Evolutionary conservation across 2,797 vertebrate species (phyloP).

Genomic region (Lophotriccus pileatus): DNA sequence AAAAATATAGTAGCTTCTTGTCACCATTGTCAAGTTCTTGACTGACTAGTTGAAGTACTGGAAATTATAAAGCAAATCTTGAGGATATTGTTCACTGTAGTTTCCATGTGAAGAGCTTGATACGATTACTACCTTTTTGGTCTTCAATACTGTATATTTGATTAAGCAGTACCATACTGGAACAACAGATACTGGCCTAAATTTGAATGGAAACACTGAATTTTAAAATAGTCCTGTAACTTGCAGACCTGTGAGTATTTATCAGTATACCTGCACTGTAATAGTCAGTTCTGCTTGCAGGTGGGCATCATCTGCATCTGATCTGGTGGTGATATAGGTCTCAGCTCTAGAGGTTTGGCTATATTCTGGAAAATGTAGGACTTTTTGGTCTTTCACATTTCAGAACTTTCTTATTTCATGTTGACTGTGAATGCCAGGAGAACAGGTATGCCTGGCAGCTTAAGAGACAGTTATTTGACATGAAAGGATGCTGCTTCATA

Average conservation of each 20-base stretch:
- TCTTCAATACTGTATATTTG: accelerated
- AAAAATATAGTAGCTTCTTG: neutral
- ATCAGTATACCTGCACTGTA: neutral
- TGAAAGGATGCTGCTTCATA: neutral
- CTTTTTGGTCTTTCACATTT: neutral
- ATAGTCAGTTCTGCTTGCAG: neutral
- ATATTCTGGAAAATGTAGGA: neutral
- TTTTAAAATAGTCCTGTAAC: neutral
- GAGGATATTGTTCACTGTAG: neutral
- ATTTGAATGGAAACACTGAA: neutral
- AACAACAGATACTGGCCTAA: neutral
- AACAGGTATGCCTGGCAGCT: neutral
- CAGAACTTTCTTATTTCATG: neutral
- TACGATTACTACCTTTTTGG: neutral
- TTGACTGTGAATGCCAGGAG: neutral
- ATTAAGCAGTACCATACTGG: neutral
- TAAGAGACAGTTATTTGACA: neutral
- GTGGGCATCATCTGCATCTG: neutral
- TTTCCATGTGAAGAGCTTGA: neutral
- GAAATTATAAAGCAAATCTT: neutral
- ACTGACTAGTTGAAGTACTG: neutral
- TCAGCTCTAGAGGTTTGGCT: neutral
- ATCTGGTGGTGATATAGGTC: neutral
- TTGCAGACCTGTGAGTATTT: neutral
- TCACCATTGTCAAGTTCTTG: neutral